A percentile compares a stretch with the other conserved stretches of the same genome.
These are phyloP conservation scores for Tipula helvola DNA, from an alignment of 2,888 invertebrate genomes.

Conservation along the genomic window DNA sequence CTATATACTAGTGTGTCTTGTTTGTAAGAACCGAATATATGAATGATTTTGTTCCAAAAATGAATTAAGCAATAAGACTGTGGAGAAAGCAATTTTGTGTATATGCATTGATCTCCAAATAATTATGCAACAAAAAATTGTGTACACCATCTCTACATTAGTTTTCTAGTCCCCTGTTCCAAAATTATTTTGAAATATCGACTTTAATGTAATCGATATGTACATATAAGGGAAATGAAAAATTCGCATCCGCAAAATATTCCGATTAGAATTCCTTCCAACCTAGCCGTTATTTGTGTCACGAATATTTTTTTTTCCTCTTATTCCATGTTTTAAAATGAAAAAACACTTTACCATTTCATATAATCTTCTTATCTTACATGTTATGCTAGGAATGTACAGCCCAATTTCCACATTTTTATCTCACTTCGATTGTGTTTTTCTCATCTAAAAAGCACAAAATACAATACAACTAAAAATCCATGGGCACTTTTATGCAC, in stretches of 20 bases:
- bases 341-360: background rate
- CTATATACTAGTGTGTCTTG: too few relatives aligned
- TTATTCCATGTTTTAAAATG: background rate
- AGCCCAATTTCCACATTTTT: conserved; percentile 4
- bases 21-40: background rate
- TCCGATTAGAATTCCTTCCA: background rate
- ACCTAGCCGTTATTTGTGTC: background rate
- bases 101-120: background rate
- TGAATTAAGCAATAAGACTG: background rate
- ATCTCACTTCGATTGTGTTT: background rate
- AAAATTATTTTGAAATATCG: background rate
- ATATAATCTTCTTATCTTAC: background rate
- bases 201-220: background rate
- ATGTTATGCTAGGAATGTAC: background rate
- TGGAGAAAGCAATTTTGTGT: background rate
- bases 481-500: background rate
- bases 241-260: too few relatives aligned
- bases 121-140: background rate
- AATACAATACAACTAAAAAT: background rate
- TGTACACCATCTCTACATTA: background rate
- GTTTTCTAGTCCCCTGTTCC: background rate
- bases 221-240: background rate
- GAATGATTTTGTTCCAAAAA: background rate
- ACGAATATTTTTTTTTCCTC: background rate
- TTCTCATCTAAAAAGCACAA: background rate